Evolutionary conservation across 2,113 vertebrate genomes (phyloP), one percentile per base, ranked within the genome.

Genomic region (Artemisiospiza belli): DNA sequence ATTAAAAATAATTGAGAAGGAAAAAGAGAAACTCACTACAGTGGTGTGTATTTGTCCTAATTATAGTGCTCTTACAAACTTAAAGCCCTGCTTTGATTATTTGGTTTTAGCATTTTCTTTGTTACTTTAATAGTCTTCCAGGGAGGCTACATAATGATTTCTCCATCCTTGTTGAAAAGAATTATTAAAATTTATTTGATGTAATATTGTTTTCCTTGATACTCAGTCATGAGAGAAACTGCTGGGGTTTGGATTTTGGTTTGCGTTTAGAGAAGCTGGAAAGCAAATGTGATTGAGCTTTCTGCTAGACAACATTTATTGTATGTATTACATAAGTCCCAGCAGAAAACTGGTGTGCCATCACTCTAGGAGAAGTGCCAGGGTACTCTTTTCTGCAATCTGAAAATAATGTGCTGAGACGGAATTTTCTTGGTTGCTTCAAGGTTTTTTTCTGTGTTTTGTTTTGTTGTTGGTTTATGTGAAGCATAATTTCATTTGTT

Each of bases 171-270:
- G 16, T 24, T 87, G 58, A 66, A 96, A 94, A 61, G 8, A 62
- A 84, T 92, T 90, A 85, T 70, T 85, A 61, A 84, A 95, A 90
- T 47, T 67, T 5, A 67, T 89, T 92, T 74, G 22, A 84, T 78
- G 11, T 43, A 90, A 59, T 63, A 46, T 23, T 1, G 0, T 89
- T 91, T 94, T 67, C 30, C 18, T 92, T 93, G 31, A 28, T 82
- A 83, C 4, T 75, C 31, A 59, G 19, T 91, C 44, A 64, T 49
- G 33, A 91, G 20, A 94, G 30, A 51, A 94, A 57, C 19, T 84
- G 43, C 13, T 84, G 55, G 27, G 13, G 5, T 67, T 73, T 74
- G 55, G 18, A 84, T 76, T 89, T 49, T 66, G 64, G 11, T 83
- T 92, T 87, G 18, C 35, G 18, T 20, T 86, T 2, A 4, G 59